Base-by-base conservation (phyloP, 2,113 vertebrate species). In the Corydoras sp. region DNA sequence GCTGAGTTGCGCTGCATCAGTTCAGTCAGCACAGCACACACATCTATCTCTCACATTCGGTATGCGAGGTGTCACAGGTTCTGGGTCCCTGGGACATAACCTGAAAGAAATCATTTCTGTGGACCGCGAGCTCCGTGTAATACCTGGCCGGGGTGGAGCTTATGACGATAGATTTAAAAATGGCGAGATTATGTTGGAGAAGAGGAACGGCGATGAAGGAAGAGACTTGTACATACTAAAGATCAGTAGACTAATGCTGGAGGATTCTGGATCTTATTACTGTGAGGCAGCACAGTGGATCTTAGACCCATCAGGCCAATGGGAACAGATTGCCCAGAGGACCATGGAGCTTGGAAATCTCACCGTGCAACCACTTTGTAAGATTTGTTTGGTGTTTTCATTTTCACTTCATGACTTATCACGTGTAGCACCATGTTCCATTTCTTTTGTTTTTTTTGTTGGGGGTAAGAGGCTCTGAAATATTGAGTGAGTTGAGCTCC, bases 261-360 rank as follows among this genome's bases (percentile, higher is more conserved):
- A 82, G 0, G 94, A 96, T 10, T 79, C 85, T 0, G 93, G 93
- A 54, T 84, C 87, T 1, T 96, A 94, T 74, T 92, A 92, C 84
- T 96, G 94, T 2, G 92, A 92, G 0, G 91, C 88, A 0, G 81
- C 85, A 0, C 92, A 96, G 78, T 96, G 93, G 94, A 92, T 95
- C 58, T 88, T 84, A 73, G 94, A 96, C 65, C 92, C 90, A 0
- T 88, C 91, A 11, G 88, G 90, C 24, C 83, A 81, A 3, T 96
- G 94, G 94, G 85, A 91, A 79, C 92, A 88, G 80, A 92, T 95
- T 0, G 87, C 89, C 0, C 91, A 93, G 80, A 91, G 93, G 75
- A 90, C 85, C 18, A 83, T 93, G 62, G 88, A 90, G 11, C 86
- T 96, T 58, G 93, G 92, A 30, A 90, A 90, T 2, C 86, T 96